phyloP scores from a whole-genome alignment of 1,140 invertebrate species.

The Drosophila malerkotliana region DNA sequence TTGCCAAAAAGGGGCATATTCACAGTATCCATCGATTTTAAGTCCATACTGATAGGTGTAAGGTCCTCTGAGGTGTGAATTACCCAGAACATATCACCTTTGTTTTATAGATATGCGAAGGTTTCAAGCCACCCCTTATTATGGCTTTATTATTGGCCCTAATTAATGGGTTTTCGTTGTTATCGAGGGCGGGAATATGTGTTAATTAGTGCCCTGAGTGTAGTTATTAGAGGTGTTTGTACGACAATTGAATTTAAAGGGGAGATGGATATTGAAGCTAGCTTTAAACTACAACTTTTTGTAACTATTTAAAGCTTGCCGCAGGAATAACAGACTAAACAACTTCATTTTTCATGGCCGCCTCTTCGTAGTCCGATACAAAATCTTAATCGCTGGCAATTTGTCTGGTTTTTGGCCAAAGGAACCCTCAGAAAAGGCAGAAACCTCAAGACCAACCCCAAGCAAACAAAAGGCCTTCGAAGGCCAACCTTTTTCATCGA shows the following conservation, averaged over 20 bases:
- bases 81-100: background rate
- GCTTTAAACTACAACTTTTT: conserved; percentile 4
- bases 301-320: conserved; percentile 7
- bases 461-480: conserved; percentile 39
- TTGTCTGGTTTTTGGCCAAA: conserved; percentile 44
- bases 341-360: conserved; percentile 54
- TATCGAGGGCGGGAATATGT: conserved; percentile 38
- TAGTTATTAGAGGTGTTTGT: conserved; percentile 51
- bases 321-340: conserved; percentile 19
- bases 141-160: conserved; percentile 49
- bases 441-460: conserved; percentile 41
- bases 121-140: background rate
- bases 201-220: conserved; percentile 47
- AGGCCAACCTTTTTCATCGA: conserved; percentile 63
- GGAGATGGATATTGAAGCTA: background rate
- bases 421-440: conserved; percentile 30
- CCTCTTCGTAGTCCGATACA: conserved; percentile 54
- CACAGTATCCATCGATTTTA: conserved; percentile 49
- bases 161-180: conserved; percentile 43
- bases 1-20: conserved; percentile 66
- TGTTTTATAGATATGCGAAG: conserved; percentile 21
- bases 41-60: conserved; percentile 32
- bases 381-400: conserved; percentile 75
- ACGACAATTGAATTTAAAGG: conserved; percentile 10
- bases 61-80: conserved; percentile 16